Conservation (phyloP, 2,888 invertebrate genomes). For the Tinea semifulvella region DNA sequence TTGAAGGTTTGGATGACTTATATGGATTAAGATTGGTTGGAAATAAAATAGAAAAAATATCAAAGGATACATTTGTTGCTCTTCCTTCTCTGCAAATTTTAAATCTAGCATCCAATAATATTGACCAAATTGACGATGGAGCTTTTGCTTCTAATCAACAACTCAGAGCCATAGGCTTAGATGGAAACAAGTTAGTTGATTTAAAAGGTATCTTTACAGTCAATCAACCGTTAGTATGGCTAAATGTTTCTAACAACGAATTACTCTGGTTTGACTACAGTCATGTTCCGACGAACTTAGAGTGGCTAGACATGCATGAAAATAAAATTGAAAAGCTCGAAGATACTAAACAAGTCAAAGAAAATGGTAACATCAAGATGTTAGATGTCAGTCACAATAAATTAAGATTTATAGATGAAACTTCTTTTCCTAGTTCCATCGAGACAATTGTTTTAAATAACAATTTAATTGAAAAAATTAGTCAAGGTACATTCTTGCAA, state of each 20-base stretch:
- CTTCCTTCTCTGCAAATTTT: slow-evolving; percentile 78
- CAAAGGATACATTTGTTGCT: slow-evolving; percentile 76
- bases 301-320: slow-evolving; percentile 84
- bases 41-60: slow-evolving; percentile 80
- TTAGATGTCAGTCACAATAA: slow-evolving; percentile 80
- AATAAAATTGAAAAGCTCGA: slow-evolving; percentile 80
- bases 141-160: slow-evolving; percentile 79
- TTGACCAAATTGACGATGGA: slow-evolving; percentile 79
- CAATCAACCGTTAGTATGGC: slow-evolving; percentile 77
- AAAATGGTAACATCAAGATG: slow-evolving; percentile 75
- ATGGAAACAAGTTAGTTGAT: slow-evolving; percentile 80
- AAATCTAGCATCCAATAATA: slow-evolving; percentile 82
- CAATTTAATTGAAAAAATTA: slow-evolving; percentile 75
- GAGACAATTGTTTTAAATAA: slow-evolving; percentile 78
- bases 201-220: slow-evolving; percentile 81
- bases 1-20: slow-evolving; percentile 77
- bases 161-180: slow-evolving; percentile 78
- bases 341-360: slow-evolving; percentile 75
- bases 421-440: slow-evolving; percentile 77
- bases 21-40: slow-evolving; percentile 81
- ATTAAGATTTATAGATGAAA: slow-evolving; percentile 72
- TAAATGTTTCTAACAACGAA: slow-evolving; percentile 84
- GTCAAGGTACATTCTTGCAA: slow-evolving; percentile 74
- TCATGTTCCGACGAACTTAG: slow-evolving; percentile 77
- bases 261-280: slow-evolving; percentile 84